Evolutionary conservation across 2,113 vertebrate genomes (phyloP).

Genomic region (Epinephelus cyanopodus): DNA sequence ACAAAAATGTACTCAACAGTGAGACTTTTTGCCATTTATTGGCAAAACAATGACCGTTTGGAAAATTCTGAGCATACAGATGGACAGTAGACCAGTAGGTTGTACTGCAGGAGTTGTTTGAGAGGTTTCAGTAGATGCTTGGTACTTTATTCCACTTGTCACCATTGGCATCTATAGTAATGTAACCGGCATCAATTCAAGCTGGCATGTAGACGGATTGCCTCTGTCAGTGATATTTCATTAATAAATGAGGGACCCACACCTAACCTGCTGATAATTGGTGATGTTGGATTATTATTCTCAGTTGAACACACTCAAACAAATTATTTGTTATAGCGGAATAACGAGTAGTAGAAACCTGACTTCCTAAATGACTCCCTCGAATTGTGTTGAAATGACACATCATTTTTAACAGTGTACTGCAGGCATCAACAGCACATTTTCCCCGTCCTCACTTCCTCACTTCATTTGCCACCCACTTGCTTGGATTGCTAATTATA

Average conservation of each 20-base stretch:
- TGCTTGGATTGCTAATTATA: conserved; percentile 77
- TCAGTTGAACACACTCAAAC: conserved; percentile 1
- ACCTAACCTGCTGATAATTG: conserved; percentile 3
- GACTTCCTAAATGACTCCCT: conserved; percentile 25
- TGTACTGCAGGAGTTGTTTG: not conserved
- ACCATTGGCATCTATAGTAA: not conserved
- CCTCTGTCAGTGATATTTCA: conserved; percentile 19
- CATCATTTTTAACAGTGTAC: conserved; percentile 48
- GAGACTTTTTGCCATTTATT: not conserved
- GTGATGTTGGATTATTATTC: conserved; percentile 16
- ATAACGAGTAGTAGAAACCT: conserved; percentile 22
- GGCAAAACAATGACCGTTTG: not conserved
- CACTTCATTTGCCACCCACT: conserved; percentile 76
- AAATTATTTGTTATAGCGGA: conserved; percentile 16
- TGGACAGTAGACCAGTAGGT: not conserved
- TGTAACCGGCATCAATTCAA: not conserved
- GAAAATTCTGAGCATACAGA: not conserved
- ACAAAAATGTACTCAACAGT: not conserved
- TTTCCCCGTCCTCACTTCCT: conserved; percentile 56
- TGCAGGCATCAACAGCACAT: conserved; percentile 60
- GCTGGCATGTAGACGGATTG: not conserved
- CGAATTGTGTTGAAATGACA: conserved; percentile 40
- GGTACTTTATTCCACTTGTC: not conserved
- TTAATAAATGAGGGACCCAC: conserved; percentile 10
- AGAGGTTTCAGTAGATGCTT: not conserved